phyloP scores from a whole-genome alignment of 2,113 vertebrate genomes.

The Pelecanoides urinatrix region DNA sequence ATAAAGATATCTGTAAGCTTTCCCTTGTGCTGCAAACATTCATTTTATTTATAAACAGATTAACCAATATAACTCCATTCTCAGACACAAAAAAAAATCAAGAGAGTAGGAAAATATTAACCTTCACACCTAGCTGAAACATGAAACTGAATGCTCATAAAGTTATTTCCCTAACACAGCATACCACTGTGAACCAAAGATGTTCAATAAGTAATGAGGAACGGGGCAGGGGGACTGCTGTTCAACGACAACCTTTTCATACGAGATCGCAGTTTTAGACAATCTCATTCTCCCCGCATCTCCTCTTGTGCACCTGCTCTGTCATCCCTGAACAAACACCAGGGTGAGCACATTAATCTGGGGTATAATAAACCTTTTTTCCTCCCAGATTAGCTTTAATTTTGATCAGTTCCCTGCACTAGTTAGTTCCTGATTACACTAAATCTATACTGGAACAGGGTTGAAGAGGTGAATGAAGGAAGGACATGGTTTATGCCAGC shows the following conservation, averaged over 20 bases:
- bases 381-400: not conserved
- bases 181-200: not conserved
- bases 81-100: not conserved
- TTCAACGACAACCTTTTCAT: not conserved
- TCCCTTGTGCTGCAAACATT: not conserved
- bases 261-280: not conserved
- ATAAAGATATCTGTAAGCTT: not conserved
- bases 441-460: not conserved
- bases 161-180: not conserved
- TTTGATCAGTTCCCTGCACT: not conserved
- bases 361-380: not conserved
- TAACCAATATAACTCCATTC: not conserved
- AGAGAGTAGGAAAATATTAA: not conserved
- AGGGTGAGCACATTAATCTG: not conserved
- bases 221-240: fast-evolving
- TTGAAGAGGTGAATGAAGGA: not conserved
- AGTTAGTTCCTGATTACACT: not conserved
- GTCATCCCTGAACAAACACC: not conserved
- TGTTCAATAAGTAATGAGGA: not conserved
- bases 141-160: not conserved
- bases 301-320: not conserved
- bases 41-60: not conserved
- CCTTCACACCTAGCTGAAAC: not conserved
- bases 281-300: not conserved
- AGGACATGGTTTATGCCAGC: not conserved